Evolutionary conservation across 2,797 vertebrate genomes (phyloP), one percentile per base, ranked within the genome.

Genomic region (Gambusia yucatana): DNA sequence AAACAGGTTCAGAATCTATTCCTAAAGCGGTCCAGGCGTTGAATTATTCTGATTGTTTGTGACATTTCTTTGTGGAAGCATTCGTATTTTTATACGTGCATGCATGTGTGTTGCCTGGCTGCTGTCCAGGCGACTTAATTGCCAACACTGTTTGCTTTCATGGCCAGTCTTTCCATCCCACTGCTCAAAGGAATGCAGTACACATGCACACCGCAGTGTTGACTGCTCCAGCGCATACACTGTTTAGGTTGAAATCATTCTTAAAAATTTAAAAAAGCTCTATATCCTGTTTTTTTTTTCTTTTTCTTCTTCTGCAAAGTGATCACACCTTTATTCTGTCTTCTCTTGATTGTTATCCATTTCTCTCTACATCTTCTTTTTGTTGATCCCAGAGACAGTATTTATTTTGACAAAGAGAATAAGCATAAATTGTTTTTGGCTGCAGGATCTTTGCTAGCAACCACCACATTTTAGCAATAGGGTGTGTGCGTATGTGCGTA

Each of bases 141-240:
- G 88, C 87, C 90, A 89, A 87, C 90, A 89, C 84, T 90, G 88
- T 93, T 93, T 93, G 93, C 92, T 89, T 94, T 92, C 89, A 93
- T 88, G 88, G 84, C 80, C 84, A 78, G 73, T 89, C 83, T 92
- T 94, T 95, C 89, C 90, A 91, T 86, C 82, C 82, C 86, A 75
- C 83, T 87, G 90, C 87, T 89, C 92, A 87, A 59, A 91, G 91
- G 91, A 94, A 95, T 94, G 90, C 80, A 76, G 81, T 72, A 72
- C 76, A 83, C 74, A 65, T 76, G 70, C 76, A 79, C 82, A 83
- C 25, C 77, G 33, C 41, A 67, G 76, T 72, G 83, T 77, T 77
- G 57, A 65, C 78, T 84, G 79, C 79, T 82, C 80, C 47, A 76
- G 77, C 77, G 85, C 87, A 82, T 84, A 82, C 86, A 80, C 73